Percentiles rank a stretch among this genome's conserved stretches.
These are phyloP conservation scores for Eupithecia pulchellata DNA, from an alignment of 2,888 invertebrate genomes.

Conservation along the genomic window DNA sequence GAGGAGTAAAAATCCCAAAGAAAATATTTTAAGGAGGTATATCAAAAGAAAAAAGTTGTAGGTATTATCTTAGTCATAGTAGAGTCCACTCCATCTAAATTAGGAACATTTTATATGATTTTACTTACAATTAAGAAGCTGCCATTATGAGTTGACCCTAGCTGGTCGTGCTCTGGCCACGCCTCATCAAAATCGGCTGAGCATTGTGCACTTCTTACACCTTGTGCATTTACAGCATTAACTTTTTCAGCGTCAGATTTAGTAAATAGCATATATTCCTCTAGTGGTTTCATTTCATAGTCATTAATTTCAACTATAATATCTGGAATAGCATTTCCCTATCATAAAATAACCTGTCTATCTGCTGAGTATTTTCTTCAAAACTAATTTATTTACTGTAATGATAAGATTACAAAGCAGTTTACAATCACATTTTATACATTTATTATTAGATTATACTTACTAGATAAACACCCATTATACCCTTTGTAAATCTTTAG, in stretches of 20 bases:
- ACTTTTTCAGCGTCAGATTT: slow-evolving; percentile 93
- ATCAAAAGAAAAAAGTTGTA: neutral
- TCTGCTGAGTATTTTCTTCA: neutral
- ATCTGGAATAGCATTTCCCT: slow-evolving; percentile 80
- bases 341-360: neutral
- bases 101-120: neutral
- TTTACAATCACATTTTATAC: too few relatives aligned
- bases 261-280: slow-evolving; percentile 96
- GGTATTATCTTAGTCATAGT: too few relatives aligned
- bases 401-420: too few relatives aligned
- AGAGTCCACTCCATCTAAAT: neutral
- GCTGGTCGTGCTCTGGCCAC: slow-evolving; percentile 75
- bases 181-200: slow-evolving; percentile 90
- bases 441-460: slow-evolving; percentile 71
- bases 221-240: slow-evolving; percentile 94
- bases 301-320: slow-evolving; percentile 94
- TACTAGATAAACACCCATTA: slow-evolving; percentile 95
- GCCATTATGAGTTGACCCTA: slow-evolving; percentile 75
- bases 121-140: slow-evolving; percentile 74
- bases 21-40: neutral
- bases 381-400: too few relatives aligned
- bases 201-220: slow-evolving; percentile 94
- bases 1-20: neutral
- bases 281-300: slow-evolving; percentile 93
- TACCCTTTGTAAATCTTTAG: slow-evolving; percentile 94